Evolutionary conservation across 2,797 vertebrate species (phyloP).

Genomic region (Chaetophractus vellerosus): DNA sequence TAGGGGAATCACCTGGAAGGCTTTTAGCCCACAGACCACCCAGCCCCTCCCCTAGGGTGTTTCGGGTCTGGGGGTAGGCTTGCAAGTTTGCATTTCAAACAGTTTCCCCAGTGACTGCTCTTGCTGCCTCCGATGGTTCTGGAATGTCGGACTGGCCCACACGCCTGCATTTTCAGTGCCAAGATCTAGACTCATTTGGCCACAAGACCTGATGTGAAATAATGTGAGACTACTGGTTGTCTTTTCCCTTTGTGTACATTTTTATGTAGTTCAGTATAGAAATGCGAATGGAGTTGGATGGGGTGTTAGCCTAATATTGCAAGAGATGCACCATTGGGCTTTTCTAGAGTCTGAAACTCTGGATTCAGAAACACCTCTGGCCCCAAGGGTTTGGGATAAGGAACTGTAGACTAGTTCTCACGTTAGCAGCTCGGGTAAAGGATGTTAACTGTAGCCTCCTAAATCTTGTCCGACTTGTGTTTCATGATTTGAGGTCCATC

Average conservation of each 20-base stretch:
- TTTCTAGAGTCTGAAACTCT: constrained; percentile 35
- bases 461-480: not conserved
- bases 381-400: not conserved
- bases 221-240: not conserved
- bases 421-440: not conserved
- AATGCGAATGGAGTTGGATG: not conserved
- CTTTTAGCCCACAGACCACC: not conserved
- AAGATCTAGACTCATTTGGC: constrained; percentile 34
- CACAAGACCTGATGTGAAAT: not conserved
- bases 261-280: not conserved
- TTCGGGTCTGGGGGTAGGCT: not conserved
- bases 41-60: not conserved
- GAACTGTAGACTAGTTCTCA: not conserved
- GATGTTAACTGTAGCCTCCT: not conserved
- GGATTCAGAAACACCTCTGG: constrained; percentile 1
- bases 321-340: not conserved
- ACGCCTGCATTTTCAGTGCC: constrained; percentile 58
- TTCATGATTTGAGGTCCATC: not conserved
- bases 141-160: no score
- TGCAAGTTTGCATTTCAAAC: not conserved
- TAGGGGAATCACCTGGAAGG: not conserved
- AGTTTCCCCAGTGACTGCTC: not conserved
- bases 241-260: not conserved
- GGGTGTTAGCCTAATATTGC: not conserved
- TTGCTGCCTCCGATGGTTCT: not conserved